Evolutionary conservation across 2,113 vertebrate genomes (phyloP).

Genomic region (Galeopterus variegatus): DNA sequence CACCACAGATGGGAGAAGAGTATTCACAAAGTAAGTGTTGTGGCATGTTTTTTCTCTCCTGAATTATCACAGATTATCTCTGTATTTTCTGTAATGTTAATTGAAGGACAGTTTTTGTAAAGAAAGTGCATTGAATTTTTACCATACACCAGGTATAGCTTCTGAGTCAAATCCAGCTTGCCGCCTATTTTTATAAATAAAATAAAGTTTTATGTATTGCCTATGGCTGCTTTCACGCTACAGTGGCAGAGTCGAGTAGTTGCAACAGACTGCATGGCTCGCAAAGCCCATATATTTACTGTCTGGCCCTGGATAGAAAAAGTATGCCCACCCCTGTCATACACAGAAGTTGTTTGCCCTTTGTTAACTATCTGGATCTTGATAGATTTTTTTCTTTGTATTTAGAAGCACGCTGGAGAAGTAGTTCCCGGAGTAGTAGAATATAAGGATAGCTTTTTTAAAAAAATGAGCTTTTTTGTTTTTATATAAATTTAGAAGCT

Average conservation of each 20-base stretch:
- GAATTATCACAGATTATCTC: background rate
- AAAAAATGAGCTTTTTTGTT: constrained; percentile 1
- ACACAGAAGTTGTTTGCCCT: constrained; percentile 44
- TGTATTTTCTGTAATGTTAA: constrained; percentile 18
- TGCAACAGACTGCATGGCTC: constrained; percentile 74
- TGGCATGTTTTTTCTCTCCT: constrained; percentile 47
- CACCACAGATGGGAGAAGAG: constrained; percentile 99
- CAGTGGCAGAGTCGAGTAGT: constrained; percentile 59
- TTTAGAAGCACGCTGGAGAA: constrained; percentile 61
- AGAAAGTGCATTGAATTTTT: constrained; percentile 43
- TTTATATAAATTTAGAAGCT: constrained; percentile 6
- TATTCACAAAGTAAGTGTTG: constrained; percentile 97
- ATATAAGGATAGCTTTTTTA: background rate
- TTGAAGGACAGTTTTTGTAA: constrained; percentile 50
- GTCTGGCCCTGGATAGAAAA: background rate
- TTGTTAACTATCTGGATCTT: constrained; percentile 33
- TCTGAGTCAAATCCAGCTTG: constrained; percentile 43
- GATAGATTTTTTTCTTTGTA: constrained; percentile 32
- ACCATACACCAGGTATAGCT: background rate
- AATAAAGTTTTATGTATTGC: constrained; percentile 65
- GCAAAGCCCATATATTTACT: constrained; percentile 59
- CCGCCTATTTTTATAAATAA: constrained; percentile 61
- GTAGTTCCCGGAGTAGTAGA: constrained; percentile 20
- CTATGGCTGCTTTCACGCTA: constrained; percentile 77
- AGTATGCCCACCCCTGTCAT: background rate